These are phyloP conservation scores for Sycophaga agraensis DNA, from an alignment of 1,140 invertebrate species.

Conservation along the genomic window DNA sequence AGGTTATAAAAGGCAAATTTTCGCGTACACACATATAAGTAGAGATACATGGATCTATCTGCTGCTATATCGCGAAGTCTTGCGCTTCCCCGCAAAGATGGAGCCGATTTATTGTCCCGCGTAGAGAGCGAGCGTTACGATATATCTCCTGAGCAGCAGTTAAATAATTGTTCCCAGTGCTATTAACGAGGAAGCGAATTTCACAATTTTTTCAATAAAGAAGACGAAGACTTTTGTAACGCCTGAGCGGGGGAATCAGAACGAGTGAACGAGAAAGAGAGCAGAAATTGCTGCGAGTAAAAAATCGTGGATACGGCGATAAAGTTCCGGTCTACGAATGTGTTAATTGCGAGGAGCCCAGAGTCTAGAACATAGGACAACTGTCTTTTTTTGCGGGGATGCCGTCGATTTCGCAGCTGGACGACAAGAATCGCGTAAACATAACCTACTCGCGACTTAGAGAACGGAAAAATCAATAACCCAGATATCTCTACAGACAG, in stretches of 20 bases:
- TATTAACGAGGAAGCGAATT: too few relatives aligned
- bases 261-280: not conserved
- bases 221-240: too few relatives aligned
- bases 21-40: slow-evolving; percentile 14
- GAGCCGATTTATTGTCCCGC: slow-evolving; percentile 28
- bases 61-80: slow-evolving; percentile 8
- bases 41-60: not conserved
- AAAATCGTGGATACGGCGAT: not conserved
- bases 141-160: too few relatives aligned
- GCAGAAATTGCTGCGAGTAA: slow-evolving; percentile 1
- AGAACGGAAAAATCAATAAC: slow-evolving; percentile 53
- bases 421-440: slow-evolving; percentile 39
- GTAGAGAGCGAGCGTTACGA: slow-evolving; percentile 12
- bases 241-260: too few relatives aligned
- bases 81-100: slow-evolving; percentile 24
- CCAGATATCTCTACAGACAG: slow-evolving; percentile 31
- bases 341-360: not conserved
- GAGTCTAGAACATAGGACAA: not conserved
- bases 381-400: not conserved
- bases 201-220: too few relatives aligned
- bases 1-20: slow-evolving; percentile 21
- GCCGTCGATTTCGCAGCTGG: not conserved
- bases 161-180: too few relatives aligned
- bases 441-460: slow-evolving; percentile 46
- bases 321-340: not conserved